These are phyloP conservation scores for Electrona antarctica DNA, from an alignment of 2,113 vertebrate genomes.

Conservation along the genomic window DNA sequence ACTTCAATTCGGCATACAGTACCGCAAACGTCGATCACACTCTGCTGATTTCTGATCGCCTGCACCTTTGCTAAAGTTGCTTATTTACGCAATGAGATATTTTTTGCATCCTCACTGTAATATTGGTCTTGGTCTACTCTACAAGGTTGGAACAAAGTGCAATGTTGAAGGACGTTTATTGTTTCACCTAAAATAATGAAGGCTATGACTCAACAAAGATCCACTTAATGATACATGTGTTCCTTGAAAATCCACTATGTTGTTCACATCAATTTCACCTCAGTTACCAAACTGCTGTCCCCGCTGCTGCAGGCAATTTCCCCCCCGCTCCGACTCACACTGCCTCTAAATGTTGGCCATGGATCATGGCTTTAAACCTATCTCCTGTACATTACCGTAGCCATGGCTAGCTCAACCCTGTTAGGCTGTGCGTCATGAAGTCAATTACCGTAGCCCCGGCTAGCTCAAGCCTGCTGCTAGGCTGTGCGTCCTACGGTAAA, in stretches of 20 bases:
- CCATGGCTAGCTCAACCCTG: neutral
- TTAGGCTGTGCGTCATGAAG: neutral
- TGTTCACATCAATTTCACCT: neutral
- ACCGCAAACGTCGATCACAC: too few relatives aligned
- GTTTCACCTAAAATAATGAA: neutral
- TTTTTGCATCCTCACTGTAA: too few relatives aligned
- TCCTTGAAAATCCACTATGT: slow-evolving; percentile 14
- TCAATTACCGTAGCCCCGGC: neutral
- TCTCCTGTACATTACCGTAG: neutral
- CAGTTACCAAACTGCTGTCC: neutral
- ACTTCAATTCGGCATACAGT: too few relatives aligned
- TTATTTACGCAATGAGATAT: too few relatives aligned
- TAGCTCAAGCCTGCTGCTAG: slow-evolving; percentile 5
- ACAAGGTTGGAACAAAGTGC: too few relatives aligned
- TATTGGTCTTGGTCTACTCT: too few relatives aligned
- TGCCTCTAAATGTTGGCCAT: slow-evolving; percentile 12
- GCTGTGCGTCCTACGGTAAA: neutral
- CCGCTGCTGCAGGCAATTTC: slow-evolving; percentile 2
- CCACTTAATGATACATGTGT: slow-evolving; percentile 18
- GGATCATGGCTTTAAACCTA: neutral
- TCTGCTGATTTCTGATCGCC: too few relatives aligned
- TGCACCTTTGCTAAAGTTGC: too few relatives aligned
- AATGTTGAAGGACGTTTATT: neutral
- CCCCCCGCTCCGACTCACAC: neutral
- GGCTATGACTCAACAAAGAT: neutral